Evolutionary conservation across 2,113 vertebrate species (phyloP), one percentile per base, ranked within the genome.

Genomic region (human): DNA sequence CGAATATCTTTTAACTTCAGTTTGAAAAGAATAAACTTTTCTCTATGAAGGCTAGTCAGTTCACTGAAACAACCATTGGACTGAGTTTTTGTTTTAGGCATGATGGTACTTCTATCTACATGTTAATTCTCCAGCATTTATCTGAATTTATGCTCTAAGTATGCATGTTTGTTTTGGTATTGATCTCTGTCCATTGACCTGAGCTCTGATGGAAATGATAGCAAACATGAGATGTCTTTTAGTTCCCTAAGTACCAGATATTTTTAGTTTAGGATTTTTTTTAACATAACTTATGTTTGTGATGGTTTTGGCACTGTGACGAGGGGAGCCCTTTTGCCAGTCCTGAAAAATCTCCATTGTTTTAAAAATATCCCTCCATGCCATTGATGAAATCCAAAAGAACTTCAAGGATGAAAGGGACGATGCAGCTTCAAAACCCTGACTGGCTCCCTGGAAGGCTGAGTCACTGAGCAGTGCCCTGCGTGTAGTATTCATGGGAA

Each of bases 341-440:
- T 82, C 40, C 90, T 85, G 20, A 89, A 92, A 81, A 92, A 88
- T 50, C 27, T 35, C 40, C 59, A 83, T 82, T 96, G 73, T 97
- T 97, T 98, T 90, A 75, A 94, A 98, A 97, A 97, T 96, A 94
- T 91, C 84, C 27, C 23, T 94, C 27, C 25, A 55, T 50, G 59
- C 59, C 66, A 59, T 55, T 87, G 96, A 96, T 82, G 87, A 93
- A 92, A 95, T 90, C 76, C 45, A 85, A 96, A 93, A 94, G 76
- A 83, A 73, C 87, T 91, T 80, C 13, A 79, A 82, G 40, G 87
- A 94, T 78, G 90, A 92, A 97, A 97, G 55, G 43, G 10, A 92
- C 85, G 70, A 43, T 72, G 64, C 32, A 8, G 75, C 78, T 89
- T 87, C 52, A 78, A 95, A 95, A 43, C 32, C 48, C 45, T 8